Conservation (phyloP, 2,113 vertebrate species). For the Cynopterus brachyotis region DNA sequence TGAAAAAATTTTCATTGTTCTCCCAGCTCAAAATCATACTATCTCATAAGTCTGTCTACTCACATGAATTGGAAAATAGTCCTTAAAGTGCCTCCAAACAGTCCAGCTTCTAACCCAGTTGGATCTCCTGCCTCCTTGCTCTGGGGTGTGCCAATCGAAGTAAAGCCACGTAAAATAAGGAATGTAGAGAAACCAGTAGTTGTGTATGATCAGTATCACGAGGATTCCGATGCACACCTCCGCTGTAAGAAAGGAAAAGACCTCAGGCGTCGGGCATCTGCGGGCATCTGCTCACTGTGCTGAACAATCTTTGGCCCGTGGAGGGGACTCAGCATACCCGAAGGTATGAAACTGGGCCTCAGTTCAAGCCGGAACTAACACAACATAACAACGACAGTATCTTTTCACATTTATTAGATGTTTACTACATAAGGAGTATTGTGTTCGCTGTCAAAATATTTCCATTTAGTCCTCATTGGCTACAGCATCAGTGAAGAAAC, state of each 20-base stretch:
- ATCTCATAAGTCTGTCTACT: slow-evolving; percentile 72
- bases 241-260: slow-evolving; percentile 80
- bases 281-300: background rate
- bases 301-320: background rate
- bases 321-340: background rate
- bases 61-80: slow-evolving; percentile 95
- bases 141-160: slow-evolving; percentile 91
- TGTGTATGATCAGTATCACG: slow-evolving; percentile 85
- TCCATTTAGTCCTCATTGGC: background rate
- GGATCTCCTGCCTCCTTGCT: slow-evolving; percentile 88
- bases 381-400: background rate
- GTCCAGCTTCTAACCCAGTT: slow-evolving; percentile 88
- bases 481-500: background rate
- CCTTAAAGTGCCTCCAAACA: slow-evolving; percentile 90
- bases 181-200: slow-evolving; percentile 90
- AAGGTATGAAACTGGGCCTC: background rate
- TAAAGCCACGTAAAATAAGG: slow-evolving; percentile 93
- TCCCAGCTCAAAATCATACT: background rate
- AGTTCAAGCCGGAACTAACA: background rate
- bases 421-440: background rate
- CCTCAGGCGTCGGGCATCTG: background rate
- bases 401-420: background rate
- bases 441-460: background rate
- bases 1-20: background rate
- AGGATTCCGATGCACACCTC: slow-evolving; percentile 85